Percentiles rank a stretch among this genome's conserved stretches.
phyloP scores from a whole-genome alignment of 2,113 vertebrate species.

The Nansenia antarctica region DNA sequence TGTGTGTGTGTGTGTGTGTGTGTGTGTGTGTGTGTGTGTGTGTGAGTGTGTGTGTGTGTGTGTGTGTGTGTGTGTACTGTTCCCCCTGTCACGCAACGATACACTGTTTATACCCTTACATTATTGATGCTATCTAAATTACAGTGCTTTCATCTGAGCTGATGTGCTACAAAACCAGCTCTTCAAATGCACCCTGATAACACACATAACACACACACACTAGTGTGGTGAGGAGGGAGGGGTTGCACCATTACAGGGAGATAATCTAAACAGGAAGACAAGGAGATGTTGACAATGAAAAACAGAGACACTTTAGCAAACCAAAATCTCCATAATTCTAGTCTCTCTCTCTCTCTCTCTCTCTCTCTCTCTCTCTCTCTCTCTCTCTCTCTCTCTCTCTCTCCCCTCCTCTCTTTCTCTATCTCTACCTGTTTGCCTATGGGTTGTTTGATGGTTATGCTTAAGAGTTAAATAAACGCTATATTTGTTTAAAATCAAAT shows the following conservation, averaged over 20 bases:
- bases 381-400: not conserved
- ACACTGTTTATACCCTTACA: conserved; percentile 34
- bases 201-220: not conserved
- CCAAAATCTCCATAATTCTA: not conserved
- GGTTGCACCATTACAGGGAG: not conserved
- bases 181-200: conserved; percentile 6
- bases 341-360: not conserved
- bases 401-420: not conserved
- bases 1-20: not conserved
- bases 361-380: fast-evolving
- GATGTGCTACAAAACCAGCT: conserved; percentile 43
- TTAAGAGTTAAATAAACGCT: too few species aligned
- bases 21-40: not conserved
- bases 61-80: not conserved
- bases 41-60: not conserved
- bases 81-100: conserved; percentile 2
- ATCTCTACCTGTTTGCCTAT: not conserved
- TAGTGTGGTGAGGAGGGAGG: too few species aligned
- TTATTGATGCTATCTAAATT: conserved; percentile 61
- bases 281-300: not conserved
- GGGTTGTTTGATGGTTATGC: too few species aligned
- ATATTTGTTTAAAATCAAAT: too few species aligned
- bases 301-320: not conserved
- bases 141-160: conserved; percentile 48
- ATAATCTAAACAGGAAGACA: not conserved